Evolutionary conservation across 1,140 invertebrate genomes (phyloP), one percentile per base, ranked within the genome.

Genomic region (Reticulitermes speratus): DNA sequence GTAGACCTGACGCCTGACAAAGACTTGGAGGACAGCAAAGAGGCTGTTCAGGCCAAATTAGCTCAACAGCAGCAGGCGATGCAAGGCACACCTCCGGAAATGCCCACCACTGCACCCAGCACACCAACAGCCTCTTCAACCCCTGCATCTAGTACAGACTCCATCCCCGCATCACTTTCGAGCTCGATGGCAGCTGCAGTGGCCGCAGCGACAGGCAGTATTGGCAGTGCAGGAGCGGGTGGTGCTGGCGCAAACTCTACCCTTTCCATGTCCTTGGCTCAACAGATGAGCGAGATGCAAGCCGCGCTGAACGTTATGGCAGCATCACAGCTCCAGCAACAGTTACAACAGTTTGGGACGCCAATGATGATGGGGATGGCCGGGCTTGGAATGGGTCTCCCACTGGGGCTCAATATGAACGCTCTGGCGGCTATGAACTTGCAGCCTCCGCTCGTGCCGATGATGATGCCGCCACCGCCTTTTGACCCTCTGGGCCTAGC

Each of bases 391-490:
- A 95, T 97, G 93, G 95, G 95, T n/a, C 93, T 97, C 89, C 95
- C 95, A 23, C 91, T 97, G 87, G 96, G 96, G n/a, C 92, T 97
- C 84, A 97, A 96, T 88, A 93, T 97, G 88, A 95, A 95, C 83
- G 96, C 96, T 45, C 90, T 97, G 87, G 96, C 96, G 0, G 96
- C 96, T 0, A 97, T 97, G 96, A 97, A 97, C 90, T 91, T 97
- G 21, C 96, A 97, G 90, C 96, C 96, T 21, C 96, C 96, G 0
- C 90, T 98, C 82, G 96, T 98, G 87, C 96, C 97, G 3, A 94
- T 98, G 92, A 97, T 98, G 96, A 94, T 97, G 93, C 96, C 96
- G 44, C 96, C 96, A 30, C 95, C 95, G 59, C 94, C 95, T 21
- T 96, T 94, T 89, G 94, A 95, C 89, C 92, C 92, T 87, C 95